These are phyloP conservation scores for Drosophila rufa DNA, from an alignment of 1,140 invertebrate genomes.

Conservation along the genomic window DNA sequence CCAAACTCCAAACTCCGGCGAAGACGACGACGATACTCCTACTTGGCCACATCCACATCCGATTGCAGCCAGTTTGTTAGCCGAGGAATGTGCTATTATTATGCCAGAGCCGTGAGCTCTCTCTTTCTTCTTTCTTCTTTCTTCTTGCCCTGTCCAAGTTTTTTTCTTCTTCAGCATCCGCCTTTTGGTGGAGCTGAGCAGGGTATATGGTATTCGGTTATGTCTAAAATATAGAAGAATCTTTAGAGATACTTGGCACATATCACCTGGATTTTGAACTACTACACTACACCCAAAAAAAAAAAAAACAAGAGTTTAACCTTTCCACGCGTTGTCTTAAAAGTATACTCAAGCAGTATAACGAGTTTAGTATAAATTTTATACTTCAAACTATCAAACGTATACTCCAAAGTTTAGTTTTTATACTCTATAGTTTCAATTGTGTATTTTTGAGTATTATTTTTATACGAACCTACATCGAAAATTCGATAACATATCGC, in stretches of 20 bases:
- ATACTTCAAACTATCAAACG: too few species aligned
- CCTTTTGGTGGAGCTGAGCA: slow-evolving; percentile 2
- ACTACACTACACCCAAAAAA: background rate
- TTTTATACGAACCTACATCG: too few species aligned
- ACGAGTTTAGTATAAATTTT: too few species aligned
- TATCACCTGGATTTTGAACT: background rate
- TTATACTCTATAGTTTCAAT: too few species aligned
- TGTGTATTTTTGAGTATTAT: too few species aligned
- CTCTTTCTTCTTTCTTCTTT: background rate
- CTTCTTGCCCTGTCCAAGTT: slow-evolving; percentile 3
- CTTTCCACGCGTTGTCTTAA: too few species aligned
- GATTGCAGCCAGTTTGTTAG: slow-evolving; percentile 70
- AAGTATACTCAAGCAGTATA: too few species aligned
- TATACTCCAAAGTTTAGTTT: too few species aligned
- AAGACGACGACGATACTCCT: slow-evolving; percentile 28
- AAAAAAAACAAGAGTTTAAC: too few species aligned
- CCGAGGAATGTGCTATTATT: slow-evolving; percentile 75
- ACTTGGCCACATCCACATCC: slow-evolving; percentile 64
- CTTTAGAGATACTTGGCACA: too few species aligned
- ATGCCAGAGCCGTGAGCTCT: slow-evolving; percentile 45
- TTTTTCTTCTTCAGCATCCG: slow-evolving; percentile 27
- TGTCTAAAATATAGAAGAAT: background rate
- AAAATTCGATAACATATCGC: too few species aligned
- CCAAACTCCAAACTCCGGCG: slow-evolving; percentile 27
- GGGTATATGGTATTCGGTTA: background rate